These are phyloP conservation scores for Amphibalanus amphitrite DNA, from an alignment of 1,140 invertebrate genomes.

Conservation along the genomic window DNA sequence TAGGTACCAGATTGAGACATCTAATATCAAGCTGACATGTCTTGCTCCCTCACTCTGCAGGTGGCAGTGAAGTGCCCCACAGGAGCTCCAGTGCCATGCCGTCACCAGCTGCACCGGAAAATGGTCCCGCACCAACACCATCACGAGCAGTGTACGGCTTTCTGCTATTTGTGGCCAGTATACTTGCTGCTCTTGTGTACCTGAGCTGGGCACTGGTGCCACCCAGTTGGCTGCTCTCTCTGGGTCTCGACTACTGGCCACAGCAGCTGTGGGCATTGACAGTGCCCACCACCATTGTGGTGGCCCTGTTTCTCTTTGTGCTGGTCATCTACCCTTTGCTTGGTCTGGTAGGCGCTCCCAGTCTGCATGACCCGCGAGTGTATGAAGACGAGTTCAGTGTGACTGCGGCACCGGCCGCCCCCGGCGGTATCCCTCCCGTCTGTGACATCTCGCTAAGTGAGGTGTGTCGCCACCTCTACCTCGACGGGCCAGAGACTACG, in stretches of 20 bases:
- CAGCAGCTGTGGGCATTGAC: neutral
- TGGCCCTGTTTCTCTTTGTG: neutral
- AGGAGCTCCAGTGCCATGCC: neutral
- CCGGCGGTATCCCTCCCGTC: neutral
- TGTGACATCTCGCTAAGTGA: neutral
- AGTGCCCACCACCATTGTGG: neutral
- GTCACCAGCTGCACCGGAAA: neutral
- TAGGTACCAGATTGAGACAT: neutral
- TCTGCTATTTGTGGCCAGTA: neutral
- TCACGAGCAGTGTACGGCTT: neutral
- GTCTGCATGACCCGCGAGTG: neutral
- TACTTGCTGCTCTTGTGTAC: neutral
- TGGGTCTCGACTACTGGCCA: slow-evolving; percentile 2
- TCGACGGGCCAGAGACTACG: neutral
- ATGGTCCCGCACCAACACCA: neutral
- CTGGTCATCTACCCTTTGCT: slow-evolving; percentile 1
- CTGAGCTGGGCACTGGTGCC: neutral
- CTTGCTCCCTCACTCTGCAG: neutral
- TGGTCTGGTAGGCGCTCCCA: neutral
- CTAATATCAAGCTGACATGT: neutral
- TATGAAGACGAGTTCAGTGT: neutral
- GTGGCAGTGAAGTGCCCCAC: too few species aligned
- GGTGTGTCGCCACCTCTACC: neutral
- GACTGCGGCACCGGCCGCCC: neutral
- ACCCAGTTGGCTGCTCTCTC: neutral